Conservation (phyloP, 2,113 vertebrate species). For the Grallaria varia region DNA sequence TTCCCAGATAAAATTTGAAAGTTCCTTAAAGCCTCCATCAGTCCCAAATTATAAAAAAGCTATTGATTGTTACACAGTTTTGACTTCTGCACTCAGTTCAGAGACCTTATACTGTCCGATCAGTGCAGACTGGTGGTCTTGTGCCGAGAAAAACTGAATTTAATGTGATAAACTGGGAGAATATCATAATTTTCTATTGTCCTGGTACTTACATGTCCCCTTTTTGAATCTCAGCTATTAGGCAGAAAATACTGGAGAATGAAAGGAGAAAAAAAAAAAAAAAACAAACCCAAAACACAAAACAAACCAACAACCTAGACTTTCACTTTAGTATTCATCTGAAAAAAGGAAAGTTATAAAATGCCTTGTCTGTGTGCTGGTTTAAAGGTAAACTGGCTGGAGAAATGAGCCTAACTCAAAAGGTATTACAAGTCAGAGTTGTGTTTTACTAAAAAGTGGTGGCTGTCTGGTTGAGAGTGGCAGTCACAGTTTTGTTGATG, state of each 20-base stretch:
- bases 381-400: too few species aligned
- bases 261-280: background rate
- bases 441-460: too few species aligned
- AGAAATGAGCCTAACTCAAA: too few species aligned
- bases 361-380: background rate
- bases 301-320: too few species aligned
- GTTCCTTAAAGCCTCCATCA: background rate
- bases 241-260: background rate
- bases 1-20: background rate
- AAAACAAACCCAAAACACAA: too few species aligned
- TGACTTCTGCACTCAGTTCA: background rate
- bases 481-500: too few species aligned
- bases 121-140: background rate
- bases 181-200: background rate
- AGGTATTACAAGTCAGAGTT: too few species aligned
- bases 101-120: background rate
- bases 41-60: background rate
- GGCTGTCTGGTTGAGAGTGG: too few species aligned
- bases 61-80: background rate
- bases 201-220: background rate
- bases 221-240: background rate
- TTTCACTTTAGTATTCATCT: background rate
- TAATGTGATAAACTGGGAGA: rapidly evolving
- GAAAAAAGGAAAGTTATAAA: background rate
- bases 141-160: background rate